Percentiles rank a stretch among this genome's conserved stretches.
phyloP scores from a whole-genome alignment of 2,113 vertebrate species.

The Hippocampus barbouri region DNA sequence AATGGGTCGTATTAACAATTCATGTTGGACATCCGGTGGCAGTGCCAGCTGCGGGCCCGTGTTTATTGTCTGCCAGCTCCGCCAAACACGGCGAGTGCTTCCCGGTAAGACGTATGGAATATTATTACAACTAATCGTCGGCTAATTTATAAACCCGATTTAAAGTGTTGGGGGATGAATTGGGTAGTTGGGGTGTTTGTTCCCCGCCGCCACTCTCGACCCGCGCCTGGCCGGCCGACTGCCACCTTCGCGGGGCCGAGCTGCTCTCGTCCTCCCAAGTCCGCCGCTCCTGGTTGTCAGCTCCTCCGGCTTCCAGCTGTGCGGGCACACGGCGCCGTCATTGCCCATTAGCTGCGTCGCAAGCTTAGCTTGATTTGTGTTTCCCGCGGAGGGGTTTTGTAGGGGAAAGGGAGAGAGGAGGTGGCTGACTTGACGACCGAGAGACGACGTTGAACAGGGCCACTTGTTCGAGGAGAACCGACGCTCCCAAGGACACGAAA shows the following conservation, averaged over 20 bases:
- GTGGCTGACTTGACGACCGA: background rate
- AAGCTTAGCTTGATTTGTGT: background rate
- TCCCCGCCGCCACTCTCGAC: slow-evolving; percentile 53
- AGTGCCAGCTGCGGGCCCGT: slow-evolving; percentile 69
- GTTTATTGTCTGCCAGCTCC: slow-evolving; percentile 62
- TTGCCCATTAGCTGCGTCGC: background rate
- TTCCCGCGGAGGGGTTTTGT: background rate
- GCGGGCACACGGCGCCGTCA: slow-evolving; percentile 27
- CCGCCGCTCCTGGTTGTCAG: slow-evolving; percentile 2
- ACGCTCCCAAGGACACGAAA: slow-evolving; percentile 55
- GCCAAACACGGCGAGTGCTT: slow-evolving; percentile 17
- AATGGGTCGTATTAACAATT: slow-evolving; percentile 57
- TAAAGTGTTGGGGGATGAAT: background rate
- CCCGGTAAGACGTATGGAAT: slow-evolving; percentile 24
- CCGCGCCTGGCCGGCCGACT: slow-evolving; percentile 44
- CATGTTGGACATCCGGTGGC: slow-evolving; percentile 70
- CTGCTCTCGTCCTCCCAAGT: slow-evolving; percentile 6
- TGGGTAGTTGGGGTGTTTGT: background rate
- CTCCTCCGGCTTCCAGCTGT: slow-evolving; percentile 45
- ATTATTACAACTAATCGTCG: background rate
- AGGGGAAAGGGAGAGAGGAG: slow-evolving; percentile 7
- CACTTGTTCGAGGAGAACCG: slow-evolving; percentile 40
- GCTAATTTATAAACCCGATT: background rate
- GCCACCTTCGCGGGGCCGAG: slow-evolving; percentile 21
- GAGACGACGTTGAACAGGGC: slow-evolving; percentile 28